phyloP scores from a whole-genome alignment of 1,140 invertebrate genomes.

The Papilio aristodemus region DNA sequence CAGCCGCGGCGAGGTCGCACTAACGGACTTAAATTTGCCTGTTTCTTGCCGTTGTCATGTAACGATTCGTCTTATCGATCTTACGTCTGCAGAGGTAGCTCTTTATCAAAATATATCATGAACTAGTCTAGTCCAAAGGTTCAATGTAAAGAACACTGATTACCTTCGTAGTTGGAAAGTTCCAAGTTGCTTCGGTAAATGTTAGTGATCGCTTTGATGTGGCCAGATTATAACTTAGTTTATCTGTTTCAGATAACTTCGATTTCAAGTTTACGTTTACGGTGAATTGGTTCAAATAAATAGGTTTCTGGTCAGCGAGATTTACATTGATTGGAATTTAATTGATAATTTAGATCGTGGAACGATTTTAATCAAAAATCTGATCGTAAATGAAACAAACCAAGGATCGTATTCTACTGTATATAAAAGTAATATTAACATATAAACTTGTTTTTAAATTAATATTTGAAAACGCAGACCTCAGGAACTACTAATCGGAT shows the following conservation, averaged over 20 bases:
- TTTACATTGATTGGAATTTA: slow-evolving; percentile 1
- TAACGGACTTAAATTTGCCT: too few relatives aligned
- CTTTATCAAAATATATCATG: not conserved
- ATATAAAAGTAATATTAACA: too few relatives aligned
- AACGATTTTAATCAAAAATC: not conserved
- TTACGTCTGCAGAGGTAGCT: too few relatives aligned
- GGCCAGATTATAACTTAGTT: slow-evolving; percentile 20
- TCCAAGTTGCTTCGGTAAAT: not conserved
- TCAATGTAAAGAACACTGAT: not conserved
- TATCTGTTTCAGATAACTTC: slow-evolving; percentile 15
- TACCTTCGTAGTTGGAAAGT: slow-evolving; percentile 2
- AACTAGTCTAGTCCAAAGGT: not conserved
- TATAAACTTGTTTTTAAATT: too few relatives aligned
- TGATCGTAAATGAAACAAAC: not conserved
- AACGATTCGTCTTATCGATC: too few relatives aligned
- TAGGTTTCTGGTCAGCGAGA: not conserved
- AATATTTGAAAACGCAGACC: too few relatives aligned
- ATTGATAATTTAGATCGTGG: not conserved
- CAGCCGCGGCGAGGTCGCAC: too few relatives aligned
- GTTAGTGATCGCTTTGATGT: slow-evolving; percentile 16
- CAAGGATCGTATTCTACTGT: too few relatives aligned
- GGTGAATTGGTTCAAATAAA: slow-evolving; percentile 7
- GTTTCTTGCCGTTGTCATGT: too few relatives aligned
- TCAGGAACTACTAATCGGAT: too few relatives aligned
- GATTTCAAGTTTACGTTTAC: slow-evolving; percentile 11